Evolutionary conservation across 2,888 invertebrate species (phyloP).

Genomic region (Cataglyphis livida): DNA sequence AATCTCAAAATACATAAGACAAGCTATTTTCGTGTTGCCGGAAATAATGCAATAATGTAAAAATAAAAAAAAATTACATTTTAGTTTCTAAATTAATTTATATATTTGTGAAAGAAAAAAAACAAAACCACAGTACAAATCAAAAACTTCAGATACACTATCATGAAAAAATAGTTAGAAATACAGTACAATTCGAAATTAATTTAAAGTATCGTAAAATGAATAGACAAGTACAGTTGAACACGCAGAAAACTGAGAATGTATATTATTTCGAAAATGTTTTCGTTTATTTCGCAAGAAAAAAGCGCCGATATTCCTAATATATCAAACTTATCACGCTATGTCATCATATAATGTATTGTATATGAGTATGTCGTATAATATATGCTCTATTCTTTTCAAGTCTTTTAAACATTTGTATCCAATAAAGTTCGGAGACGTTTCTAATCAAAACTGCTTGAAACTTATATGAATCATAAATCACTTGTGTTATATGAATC

Average conservation of each 20-base stretch:
- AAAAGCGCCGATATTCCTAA: slow-evolving; percentile 6
- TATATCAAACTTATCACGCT: background rate
- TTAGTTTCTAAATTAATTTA: background rate
- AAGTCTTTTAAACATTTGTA: slow-evolving; percentile 65
- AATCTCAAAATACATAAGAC: slow-evolving; percentile 25
- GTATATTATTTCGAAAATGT: background rate
- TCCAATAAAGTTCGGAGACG: slow-evolving; percentile 61
- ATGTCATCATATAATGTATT: slow-evolving; percentile 7
- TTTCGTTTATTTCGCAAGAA: background rate
- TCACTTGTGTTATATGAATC: background rate
- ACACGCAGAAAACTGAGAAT: background rate
- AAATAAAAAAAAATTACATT: background rate
- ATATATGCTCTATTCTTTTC: slow-evolving; percentile 59
- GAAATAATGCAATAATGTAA: slow-evolving; percentile 14
- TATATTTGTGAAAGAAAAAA: background rate
- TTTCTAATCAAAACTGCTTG: slow-evolving; percentile 24
- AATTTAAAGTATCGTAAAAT: slow-evolving; percentile 17
- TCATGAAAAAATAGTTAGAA: background rate
- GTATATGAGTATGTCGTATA: slow-evolving; percentile 4
- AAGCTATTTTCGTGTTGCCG: slow-evolving; percentile 1
- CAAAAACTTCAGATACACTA: slow-evolving; percentile 21
- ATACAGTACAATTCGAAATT: slow-evolving; percentile 20
- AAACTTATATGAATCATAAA: background rate
- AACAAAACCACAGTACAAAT: slow-evolving; percentile 18
- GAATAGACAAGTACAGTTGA: background rate